Percentiles rank a stretch among this genome's conserved stretches.
phyloP scores from a whole-genome alignment of 2,888 invertebrate genomes.

The Podabrus alpinus region DNA sequence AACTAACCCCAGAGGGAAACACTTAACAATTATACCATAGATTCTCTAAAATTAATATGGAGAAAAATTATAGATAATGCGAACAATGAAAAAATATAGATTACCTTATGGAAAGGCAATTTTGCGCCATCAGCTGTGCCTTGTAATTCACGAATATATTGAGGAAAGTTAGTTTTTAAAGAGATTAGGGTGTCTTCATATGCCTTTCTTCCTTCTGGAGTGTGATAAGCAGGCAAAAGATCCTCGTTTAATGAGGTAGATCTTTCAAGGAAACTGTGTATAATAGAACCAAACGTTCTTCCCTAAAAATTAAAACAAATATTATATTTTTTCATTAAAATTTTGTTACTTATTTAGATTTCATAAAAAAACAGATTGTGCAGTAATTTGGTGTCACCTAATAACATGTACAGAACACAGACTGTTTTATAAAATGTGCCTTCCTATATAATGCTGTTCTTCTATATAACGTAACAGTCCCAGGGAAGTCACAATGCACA shows the following conservation, averaged over 20 bases:
- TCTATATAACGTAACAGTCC: too few relatives aligned
- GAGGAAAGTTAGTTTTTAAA: conserved; percentile 74
- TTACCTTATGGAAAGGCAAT: conserved; percentile 81
- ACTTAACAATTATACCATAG: too few relatives aligned
- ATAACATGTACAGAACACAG: too few relatives aligned
- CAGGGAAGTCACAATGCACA: too few relatives aligned
- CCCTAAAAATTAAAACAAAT: conserved; percentile 63
- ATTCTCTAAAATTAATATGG: background rate
- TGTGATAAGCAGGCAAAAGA: conserved; percentile 73
- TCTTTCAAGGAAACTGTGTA: conserved; percentile 67
- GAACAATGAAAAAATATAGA: background rate
- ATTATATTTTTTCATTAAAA: background rate
- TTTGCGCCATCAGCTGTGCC: conserved; percentile 86
- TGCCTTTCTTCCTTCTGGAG: conserved; percentile 68
- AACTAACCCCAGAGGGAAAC: too few relatives aligned
- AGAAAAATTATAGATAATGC: background rate
- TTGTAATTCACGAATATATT: conserved; percentile 80
- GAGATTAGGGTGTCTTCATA: conserved; percentile 76
- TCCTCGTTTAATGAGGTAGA: conserved; percentile 67
- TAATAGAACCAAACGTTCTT: conserved; percentile 74
- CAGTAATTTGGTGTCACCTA: too few relatives aligned
- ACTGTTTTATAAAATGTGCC: too few relatives aligned
- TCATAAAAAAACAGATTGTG: background rate
- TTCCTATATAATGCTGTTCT: too few relatives aligned
- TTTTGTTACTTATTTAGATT: background rate